A percentile compares a stretch with the other conserved stretches of the same genome.
These are phyloP conservation scores for Lepetodrilus schrolli DNA, from an alignment of 2,888 invertebrate genomes.

Conservation along the genomic window DNA sequence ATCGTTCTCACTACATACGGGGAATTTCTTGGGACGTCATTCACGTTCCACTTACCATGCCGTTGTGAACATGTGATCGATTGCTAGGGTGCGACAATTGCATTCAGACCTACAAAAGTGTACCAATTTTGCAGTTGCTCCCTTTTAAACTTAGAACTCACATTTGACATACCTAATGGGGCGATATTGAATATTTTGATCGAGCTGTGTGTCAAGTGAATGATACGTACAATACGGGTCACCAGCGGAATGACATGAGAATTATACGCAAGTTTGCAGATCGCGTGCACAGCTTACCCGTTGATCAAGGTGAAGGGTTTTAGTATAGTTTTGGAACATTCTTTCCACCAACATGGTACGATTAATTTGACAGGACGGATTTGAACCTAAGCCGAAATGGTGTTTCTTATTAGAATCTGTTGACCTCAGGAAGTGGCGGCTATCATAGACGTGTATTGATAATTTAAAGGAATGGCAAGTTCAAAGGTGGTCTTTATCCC, in stretches of 20 bases:
- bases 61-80: too few relatives aligned
- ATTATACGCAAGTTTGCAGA: neutral
- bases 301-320: neutral
- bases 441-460: too few relatives aligned
- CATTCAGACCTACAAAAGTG: too few relatives aligned
- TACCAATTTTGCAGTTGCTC: too few relatives aligned
- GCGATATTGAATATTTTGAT: constrained; percentile 15
- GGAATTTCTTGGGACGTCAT: too few relatives aligned
- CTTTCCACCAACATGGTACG: neutral
- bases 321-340: neutral
- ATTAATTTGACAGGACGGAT: neutral
- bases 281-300: neutral
- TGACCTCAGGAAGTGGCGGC: too few relatives aligned
- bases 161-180: neutral
- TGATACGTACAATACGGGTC: neutral
- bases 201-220: neutral
- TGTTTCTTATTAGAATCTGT: constrained; percentile 17
- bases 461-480: too few relatives aligned
- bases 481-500: too few relatives aligned
- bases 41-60: too few relatives aligned
- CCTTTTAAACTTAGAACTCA: too few relatives aligned
- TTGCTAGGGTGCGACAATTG: too few relatives aligned
- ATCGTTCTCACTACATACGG: too few relatives aligned
- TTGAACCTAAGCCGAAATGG: constrained; percentile 1
- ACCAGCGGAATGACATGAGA: neutral